Evolutionary conservation across 2,888 invertebrate species (phyloP).

Genomic region (Catotricha subobsoleta): DNA sequence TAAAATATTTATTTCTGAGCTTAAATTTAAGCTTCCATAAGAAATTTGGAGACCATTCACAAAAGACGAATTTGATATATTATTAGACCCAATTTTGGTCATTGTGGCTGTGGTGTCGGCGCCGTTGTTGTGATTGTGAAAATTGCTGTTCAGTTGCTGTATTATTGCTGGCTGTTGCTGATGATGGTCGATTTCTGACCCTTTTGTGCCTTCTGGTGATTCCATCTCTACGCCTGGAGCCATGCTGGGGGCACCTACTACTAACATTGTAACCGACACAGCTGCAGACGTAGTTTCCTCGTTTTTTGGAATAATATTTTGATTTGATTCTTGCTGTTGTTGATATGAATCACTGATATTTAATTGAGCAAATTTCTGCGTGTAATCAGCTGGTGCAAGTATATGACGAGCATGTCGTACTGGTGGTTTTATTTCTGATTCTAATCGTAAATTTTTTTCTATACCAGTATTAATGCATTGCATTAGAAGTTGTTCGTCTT

Average conservation of each 20-base stretch:
- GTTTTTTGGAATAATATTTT: slow-evolving; percentile 44
- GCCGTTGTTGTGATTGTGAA: slow-evolving; percentile 10
- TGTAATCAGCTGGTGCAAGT: slow-evolving; percentile 9
- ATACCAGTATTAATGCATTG: slow-evolving; percentile 31
- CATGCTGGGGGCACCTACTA: slow-evolving; percentile 25
- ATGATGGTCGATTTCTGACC: slow-evolving; percentile 13
- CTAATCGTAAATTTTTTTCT: slow-evolving; percentile 17
- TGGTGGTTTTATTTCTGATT: slow-evolving; percentile 5
- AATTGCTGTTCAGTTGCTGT: slow-evolving; percentile 16
- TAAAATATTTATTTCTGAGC: slow-evolving; percentile 16
- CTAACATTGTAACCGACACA: slow-evolving; percentile 31
- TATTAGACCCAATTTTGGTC: slow-evolving; percentile 15
- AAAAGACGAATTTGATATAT: too few relatives aligned
- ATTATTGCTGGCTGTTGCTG: background rate
- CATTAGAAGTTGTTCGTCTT: slow-evolving; percentile 27
- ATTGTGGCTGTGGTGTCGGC: background rate
- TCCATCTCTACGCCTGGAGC: slow-evolving; percentile 36
- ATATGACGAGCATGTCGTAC: slow-evolving; percentile 9
- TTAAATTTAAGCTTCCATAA: slow-evolving; percentile 19
- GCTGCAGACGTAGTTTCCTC: slow-evolving; percentile 54
- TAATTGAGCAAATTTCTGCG: slow-evolving; percentile 11
- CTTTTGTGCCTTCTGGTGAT: slow-evolving; percentile 17
- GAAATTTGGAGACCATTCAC: too few relatives aligned
- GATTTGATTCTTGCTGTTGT: background rate
- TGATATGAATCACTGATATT: slow-evolving; percentile 1